Conservation (phyloP, 2,888 invertebrate genomes). For the Phyto melanocephala region DNA sequence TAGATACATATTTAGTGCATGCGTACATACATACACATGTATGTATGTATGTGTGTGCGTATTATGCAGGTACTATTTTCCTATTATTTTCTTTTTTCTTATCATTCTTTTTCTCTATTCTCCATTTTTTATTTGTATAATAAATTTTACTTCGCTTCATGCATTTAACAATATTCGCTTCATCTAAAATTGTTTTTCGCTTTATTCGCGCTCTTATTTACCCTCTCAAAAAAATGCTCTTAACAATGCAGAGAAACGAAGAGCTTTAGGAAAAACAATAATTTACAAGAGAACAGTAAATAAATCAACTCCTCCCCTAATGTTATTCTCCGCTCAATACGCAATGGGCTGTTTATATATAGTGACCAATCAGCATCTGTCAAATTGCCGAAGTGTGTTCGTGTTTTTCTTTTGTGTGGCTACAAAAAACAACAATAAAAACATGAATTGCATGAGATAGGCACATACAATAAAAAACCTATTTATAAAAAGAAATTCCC, state of each 20-base stretch:
- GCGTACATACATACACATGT: no score
- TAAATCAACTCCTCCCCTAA: constrained; percentile 31
- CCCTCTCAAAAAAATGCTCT: neutral
- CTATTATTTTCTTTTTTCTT: no score
- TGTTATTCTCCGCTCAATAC: constrained; percentile 20
- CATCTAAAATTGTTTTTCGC: no score
- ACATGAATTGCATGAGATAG: neutral
- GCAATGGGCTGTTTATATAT: constrained; percentile 4
- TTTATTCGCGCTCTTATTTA: neutral
- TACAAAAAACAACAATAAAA: neutral
- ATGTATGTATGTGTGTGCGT: no score
- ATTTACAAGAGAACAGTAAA: constrained; percentile 9
- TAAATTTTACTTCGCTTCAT: neutral
- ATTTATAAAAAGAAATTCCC: no score
- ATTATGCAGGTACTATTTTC: no score
- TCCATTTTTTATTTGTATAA: neutral
- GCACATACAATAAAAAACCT: no score
- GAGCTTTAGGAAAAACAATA: neutral
- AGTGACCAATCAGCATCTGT: constrained; percentile 34
- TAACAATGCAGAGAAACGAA: neutral
- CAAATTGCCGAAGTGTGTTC: constrained; percentile 53
- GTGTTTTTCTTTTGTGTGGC: neutral
- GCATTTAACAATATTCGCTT: neutral
- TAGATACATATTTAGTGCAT: no score
- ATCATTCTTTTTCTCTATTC: no score